Percentiles rank a stretch among this genome's conserved stretches.
phyloP scores from a whole-genome alignment of 2,888 invertebrate species.

The Cantharis lateralis region DNA sequence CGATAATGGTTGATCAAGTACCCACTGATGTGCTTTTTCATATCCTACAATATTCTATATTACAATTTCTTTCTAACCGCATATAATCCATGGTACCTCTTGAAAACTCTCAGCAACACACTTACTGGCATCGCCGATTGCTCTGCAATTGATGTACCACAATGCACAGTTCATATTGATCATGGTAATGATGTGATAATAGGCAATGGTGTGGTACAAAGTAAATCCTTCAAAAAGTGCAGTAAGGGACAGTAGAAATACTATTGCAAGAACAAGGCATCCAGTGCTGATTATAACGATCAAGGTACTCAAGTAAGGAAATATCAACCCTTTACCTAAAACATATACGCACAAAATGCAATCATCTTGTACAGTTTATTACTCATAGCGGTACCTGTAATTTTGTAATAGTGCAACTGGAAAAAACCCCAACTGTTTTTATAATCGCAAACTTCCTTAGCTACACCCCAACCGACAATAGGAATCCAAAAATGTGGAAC shows the following conservation, averaged over 20 bases:
- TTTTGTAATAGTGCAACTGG: slow-evolving; percentile 60
- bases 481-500: slow-evolving; percentile 74
- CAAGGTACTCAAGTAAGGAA: slow-evolving; percentile 64
- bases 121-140: slow-evolving; percentile 64
- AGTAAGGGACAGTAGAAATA: slow-evolving; percentile 65
- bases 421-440: slow-evolving; percentile 72
- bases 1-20: slow-evolving; percentile 66
- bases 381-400: slow-evolving; percentile 45
- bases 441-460: slow-evolving; percentile 69
- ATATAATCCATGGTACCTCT: slow-evolving; percentile 37
- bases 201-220: slow-evolving; percentile 65
- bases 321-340: slow-evolving; percentile 64
- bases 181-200: slow-evolving; percentile 71
- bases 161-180: slow-evolving; percentile 74
- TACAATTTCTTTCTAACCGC: background rate
- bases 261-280: slow-evolving; percentile 64
- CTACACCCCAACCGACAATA: slow-evolving; percentile 73
- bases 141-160: slow-evolving; percentile 73
- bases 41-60: slow-evolving; percentile 59
- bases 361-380: background rate
- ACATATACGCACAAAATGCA: background rate
- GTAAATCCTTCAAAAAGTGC: slow-evolving; percentile 67
- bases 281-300: slow-evolving; percentile 67
- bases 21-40: slow-evolving; percentile 60
- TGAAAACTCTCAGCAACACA: slow-evolving; percentile 52